Evolutionary conservation across 2,888 invertebrate species (phyloP).

Genomic region (Leistus spinibarbis): DNA sequence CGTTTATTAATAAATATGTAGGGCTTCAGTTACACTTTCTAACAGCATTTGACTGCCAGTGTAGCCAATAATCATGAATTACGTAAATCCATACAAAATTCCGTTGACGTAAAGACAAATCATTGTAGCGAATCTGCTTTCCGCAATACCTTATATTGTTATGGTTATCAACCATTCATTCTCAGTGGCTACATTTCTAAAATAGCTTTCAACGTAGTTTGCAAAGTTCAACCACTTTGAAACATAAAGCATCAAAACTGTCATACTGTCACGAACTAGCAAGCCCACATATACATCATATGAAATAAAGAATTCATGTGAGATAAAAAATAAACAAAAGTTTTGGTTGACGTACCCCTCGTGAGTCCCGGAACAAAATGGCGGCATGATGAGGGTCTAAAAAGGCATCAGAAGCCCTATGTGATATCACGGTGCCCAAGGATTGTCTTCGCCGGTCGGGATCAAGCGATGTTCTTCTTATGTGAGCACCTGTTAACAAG

Average conservation of each 20-base stretch:
- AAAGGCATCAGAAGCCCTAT: conserved; percentile 77
- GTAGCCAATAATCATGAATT: no score
- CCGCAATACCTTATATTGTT: no score
- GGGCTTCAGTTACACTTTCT: no score
- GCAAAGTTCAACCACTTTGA: neutral
- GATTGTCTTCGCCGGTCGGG: conserved; percentile 80
- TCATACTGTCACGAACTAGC: neutral
- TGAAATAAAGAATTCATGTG: neutral
- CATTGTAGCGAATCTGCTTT: no score
- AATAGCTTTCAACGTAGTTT: no score
- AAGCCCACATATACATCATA: neutral
- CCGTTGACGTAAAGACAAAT: no score
- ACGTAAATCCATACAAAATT: no score
- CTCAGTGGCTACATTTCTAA: no score
- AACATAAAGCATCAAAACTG: neutral
- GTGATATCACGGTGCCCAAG: conserved; percentile 69
- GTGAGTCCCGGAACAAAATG: conserved; percentile 88
- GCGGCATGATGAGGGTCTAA: conserved; percentile 89
- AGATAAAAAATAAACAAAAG: neutral
- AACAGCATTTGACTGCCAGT: no score
- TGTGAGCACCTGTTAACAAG: conserved; percentile 78
- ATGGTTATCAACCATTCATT: no score
- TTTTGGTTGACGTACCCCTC: conserved; percentile 76
- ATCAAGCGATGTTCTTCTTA: conserved; percentile 77
- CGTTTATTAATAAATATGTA: no score